Percentiles rank a stretch among this genome's conserved stretches.
phyloP scores from a whole-genome alignment of 2,888 invertebrate species.

The Thereva nobilitata region DNA sequence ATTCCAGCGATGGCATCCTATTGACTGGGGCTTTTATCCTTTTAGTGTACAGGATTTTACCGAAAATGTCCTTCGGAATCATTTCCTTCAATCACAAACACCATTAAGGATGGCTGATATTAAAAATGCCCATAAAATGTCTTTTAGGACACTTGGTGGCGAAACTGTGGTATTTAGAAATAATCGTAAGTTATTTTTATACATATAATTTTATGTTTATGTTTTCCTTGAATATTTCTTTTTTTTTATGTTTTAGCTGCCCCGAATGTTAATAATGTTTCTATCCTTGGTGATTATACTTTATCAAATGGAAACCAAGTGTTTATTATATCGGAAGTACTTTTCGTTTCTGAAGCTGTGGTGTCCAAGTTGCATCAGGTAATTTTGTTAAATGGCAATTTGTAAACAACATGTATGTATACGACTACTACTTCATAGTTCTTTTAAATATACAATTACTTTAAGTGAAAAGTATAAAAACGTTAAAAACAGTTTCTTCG shows the following conservation, averaged over 20 bases:
- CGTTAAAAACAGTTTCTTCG: no score
- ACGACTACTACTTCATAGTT: no score
- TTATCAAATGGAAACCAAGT: conserved; percentile 66
- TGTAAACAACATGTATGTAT: no score
- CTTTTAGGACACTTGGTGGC: conserved; percentile 64
- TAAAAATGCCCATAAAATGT: conserved; percentile 60
- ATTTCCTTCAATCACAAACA: conserved; percentile 63
- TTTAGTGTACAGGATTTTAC: conserved; percentile 70
- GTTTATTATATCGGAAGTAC: conserved; percentile 65
- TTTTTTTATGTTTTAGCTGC: conserved; percentile 54
- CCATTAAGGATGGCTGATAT: conserved; percentile 62
- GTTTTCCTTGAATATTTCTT: conserved; percentile 11
- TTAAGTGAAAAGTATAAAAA: no score
- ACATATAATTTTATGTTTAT: conserved; percentile 20
- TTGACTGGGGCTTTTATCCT: conserved; percentile 72
- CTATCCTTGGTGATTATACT: conserved; percentile 65
- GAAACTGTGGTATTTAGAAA: conserved; percentile 63
- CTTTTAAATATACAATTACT: no score
- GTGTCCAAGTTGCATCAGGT: conserved; percentile 66
- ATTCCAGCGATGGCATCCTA: conserved; percentile 70
- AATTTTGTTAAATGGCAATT: conserved; percentile 30
- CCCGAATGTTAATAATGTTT: conserved; percentile 64
- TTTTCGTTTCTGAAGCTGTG: conserved; percentile 66
- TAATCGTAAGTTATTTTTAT: conserved; percentile 60
- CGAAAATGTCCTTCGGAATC: conserved; percentile 65